phyloP scores from a whole-genome alignment of 2,113 vertebrate genomes.

The Tretioscincus oriximinensis region DNA sequence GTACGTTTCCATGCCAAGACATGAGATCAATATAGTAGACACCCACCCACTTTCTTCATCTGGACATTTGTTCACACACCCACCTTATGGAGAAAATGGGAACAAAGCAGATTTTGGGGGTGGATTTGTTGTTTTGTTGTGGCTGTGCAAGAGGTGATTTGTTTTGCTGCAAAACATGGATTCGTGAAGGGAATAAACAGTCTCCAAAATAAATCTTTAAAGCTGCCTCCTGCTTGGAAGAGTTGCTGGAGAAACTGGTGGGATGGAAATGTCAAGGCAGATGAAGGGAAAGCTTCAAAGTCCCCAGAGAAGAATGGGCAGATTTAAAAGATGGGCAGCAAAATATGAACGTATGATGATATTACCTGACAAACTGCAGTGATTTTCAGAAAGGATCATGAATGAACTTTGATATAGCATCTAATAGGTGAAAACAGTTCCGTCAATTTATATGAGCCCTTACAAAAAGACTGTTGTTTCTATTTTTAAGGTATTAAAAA shows the following conservation, averaged over 20 bases:
- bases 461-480: background rate
- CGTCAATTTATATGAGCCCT: background rate
- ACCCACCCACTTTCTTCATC: slow-evolving; percentile 67
- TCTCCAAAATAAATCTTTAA: slow-evolving; percentile 58
- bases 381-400: background rate
- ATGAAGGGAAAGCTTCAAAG: slow-evolving; percentile 22
- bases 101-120: slow-evolving; percentile 61
- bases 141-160: slow-evolving; percentile 63
- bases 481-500: background rate
- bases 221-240: slow-evolving; percentile 50
- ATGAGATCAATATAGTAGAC: slow-evolving; percentile 64
- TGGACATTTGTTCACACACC: slow-evolving; percentile 68
- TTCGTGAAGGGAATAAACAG: slow-evolving; percentile 53
- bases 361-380: background rate
- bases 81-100: slow-evolving; percentile 67
- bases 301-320: background rate
- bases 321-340: slow-evolving; percentile 11
- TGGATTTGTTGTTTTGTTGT: slow-evolving; percentile 62
- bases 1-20: slow-evolving; percentile 66
- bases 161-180: slow-evolving; percentile 54
- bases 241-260: slow-evolving; percentile 34
- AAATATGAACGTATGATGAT: background rate
- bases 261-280: slow-evolving; percentile 13
- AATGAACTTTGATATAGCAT: background rate
- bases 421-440: background rate